Base-by-base conservation (phyloP, 2,113 vertebrate genomes). In the Leptocoma aspasia region DNA sequence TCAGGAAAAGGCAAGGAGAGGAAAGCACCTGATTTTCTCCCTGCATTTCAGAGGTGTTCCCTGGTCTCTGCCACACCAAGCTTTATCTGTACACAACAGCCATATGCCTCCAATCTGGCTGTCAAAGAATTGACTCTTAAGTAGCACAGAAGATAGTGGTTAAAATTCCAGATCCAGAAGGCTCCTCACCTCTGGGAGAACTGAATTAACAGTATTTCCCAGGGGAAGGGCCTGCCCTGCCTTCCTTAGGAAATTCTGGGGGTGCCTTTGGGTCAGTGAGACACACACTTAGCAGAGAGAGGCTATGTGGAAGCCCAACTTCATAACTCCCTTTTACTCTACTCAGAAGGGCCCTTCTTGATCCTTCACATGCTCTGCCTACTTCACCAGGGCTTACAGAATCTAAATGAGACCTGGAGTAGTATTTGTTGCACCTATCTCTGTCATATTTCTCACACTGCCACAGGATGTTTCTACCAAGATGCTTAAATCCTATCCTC, bases 381-480 rank as follows among this genome's bases (percentile, higher is more conserved):
- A 0, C 64, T 65, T 86, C 80, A 57, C 33, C 65, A 86, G 30
- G 52, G 64, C 22, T 59, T 78, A 66, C 37, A 68, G 65, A 79
- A 42, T 60, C 52, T 56, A 81, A 63, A n/a, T 4, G 15, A 86
- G 71, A 77, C 15, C 66, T 66, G 47, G 79, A 87, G 75, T 66
- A 92, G 49, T 52, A 41, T 75, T 73, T 83, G 35, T 89, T 76
- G 23, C 76, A 93, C 60, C 57, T 77, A 7, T 31, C n/a, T 56
- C 13, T 83, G 88, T 57, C 68, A 20, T 26, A 60, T 88, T 95
- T 94, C 82, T 92, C 79, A 92, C 60, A 30, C 39, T 54, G 35
- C 56, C 76, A 49, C 28, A 30, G 39, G 12, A 13, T 9, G 14
- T 86, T 95, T 71, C 60, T 75, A 59, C 15, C 0, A 3, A 76